Conservation (phyloP, 1,140 invertebrate genomes). For the Homalodisca vitripennis region DNA sequence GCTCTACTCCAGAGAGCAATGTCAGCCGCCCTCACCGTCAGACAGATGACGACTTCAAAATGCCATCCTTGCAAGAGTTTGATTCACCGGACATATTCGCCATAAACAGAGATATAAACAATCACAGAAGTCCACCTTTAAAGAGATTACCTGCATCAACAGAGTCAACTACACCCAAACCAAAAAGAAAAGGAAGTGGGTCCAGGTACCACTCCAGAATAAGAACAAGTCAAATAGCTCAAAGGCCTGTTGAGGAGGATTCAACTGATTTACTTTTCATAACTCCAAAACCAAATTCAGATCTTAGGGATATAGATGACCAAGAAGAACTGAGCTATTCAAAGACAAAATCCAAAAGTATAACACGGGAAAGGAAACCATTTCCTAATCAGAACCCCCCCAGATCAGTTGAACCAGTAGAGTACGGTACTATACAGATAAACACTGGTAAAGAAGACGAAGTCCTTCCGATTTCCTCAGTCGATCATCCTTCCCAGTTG, state of each 20-base stretch:
- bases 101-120: not conserved
- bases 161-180: not conserved
- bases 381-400: not conserved
- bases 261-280: too few relatives aligned
- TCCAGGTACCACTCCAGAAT: not conserved
- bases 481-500: not conserved
- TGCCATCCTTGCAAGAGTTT: constrained; percentile 7
- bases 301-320: not conserved
- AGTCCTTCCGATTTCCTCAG: not conserved
- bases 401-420: not conserved
- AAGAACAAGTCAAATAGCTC: not conserved
- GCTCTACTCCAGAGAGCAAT: not conserved
- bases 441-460: not conserved
- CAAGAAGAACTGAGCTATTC: not conserved
- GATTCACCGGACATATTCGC: constrained; percentile 11
- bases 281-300: not conserved
- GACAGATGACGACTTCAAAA: not conserved
- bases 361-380: not conserved
- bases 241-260: too few relatives aligned
- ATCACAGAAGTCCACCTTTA: not conserved
- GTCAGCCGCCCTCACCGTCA: constrained; percentile 2
- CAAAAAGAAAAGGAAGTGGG: not conserved
- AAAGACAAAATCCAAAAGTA: not conserved
- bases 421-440: not conserved
- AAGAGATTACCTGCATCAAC: not conserved